Conservation (phyloP, 2,888 invertebrate species). For the Elegia similella region DNA sequence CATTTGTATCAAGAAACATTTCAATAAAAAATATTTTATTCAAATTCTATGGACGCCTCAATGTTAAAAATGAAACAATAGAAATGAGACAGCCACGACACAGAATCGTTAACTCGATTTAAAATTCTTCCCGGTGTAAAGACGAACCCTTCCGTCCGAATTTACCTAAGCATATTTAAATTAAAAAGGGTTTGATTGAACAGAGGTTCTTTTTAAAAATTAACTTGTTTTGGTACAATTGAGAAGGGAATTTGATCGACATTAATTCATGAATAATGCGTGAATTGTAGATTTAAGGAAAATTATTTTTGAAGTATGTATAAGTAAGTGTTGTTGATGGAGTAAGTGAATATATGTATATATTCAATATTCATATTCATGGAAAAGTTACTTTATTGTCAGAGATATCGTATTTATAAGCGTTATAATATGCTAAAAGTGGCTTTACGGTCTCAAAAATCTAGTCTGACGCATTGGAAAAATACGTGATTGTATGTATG, state of each 20-base stretch:
- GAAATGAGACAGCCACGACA: background rate
- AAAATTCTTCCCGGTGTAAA: background rate
- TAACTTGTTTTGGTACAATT: slow-evolving; percentile 2
- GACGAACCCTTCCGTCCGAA: background rate
- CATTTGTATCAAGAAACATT: no score
- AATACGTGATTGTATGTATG: no score
- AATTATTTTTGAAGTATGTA: background rate
- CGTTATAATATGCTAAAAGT: no score
- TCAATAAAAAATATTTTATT: no score
- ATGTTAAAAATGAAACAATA: background rate
- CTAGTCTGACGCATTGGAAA: no score
- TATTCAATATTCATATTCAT: no score
- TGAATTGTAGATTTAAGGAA: background rate
- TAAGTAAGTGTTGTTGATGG: no score
- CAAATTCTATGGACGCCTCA: background rate
- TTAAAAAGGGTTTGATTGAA: slow-evolving; percentile 9
- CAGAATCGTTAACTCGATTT: background rate
- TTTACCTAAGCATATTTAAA: slow-evolving; percentile 5
- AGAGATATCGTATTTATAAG: no score
- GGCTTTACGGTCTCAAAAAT: no score
- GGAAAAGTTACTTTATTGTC: no score
- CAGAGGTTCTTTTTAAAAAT: slow-evolving; percentile 2
- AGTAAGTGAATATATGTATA: no score
- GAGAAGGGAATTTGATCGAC: background rate
- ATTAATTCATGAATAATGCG: slow-evolving; percentile 6